These are phyloP conservation scores for Dysmachus trigonus DNA, from an alignment of 2,888 invertebrate genomes.

Conservation along the genomic window DNA sequence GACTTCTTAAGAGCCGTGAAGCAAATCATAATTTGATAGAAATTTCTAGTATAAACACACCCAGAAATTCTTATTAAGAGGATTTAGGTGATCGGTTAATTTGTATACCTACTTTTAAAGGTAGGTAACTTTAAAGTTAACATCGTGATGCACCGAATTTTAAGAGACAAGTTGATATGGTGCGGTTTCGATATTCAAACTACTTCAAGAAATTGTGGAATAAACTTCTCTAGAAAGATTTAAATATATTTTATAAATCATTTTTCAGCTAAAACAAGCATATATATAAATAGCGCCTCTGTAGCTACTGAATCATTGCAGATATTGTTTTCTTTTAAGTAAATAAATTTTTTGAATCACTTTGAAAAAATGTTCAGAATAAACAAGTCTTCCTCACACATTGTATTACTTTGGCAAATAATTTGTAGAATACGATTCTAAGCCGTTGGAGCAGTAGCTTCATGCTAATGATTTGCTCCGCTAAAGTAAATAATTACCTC, in stretches of 20 bases:
- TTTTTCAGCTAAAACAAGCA: too few relatives aligned
- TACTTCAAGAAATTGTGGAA: too few relatives aligned
- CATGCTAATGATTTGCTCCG: background rate
- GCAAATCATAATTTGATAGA: background rate
- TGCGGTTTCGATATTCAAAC: too few relatives aligned
- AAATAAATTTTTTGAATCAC: background rate
- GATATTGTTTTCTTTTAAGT: too few relatives aligned
- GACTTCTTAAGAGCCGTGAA: background rate
- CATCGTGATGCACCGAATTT: too few relatives aligned
- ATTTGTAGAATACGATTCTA: background rate
- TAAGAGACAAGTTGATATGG: too few relatives aligned
- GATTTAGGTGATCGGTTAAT: background rate
- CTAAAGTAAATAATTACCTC: background rate
- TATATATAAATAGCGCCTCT: too few relatives aligned
- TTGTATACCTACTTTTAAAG: too few relatives aligned
- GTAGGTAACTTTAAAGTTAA: too few relatives aligned
- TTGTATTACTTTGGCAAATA: background rate
- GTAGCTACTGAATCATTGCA: too few relatives aligned
- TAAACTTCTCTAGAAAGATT: too few relatives aligned
- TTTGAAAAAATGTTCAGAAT: background rate
- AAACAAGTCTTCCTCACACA: background rate
- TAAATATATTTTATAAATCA: too few relatives aligned
- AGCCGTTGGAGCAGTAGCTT: background rate
- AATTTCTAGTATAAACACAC: background rate
- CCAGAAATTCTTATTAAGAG: background rate